Evolutionary conservation across 1,140 invertebrate species (phyloP).

Genomic region (Cotesia vestalis): DNA sequence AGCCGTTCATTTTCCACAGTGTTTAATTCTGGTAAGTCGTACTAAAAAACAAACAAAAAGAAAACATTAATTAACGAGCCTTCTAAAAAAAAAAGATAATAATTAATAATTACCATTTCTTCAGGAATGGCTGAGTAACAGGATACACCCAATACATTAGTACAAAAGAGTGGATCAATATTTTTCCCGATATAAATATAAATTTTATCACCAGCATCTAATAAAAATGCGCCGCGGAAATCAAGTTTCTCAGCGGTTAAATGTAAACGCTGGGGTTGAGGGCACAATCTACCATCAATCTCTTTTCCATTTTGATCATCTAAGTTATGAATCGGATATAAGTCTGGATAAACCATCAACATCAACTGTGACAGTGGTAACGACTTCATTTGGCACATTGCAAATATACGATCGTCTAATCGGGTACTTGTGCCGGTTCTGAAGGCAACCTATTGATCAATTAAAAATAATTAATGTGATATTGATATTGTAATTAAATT

Average conservation of each 20-base stretch:
- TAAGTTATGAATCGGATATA: constrained; percentile 89
- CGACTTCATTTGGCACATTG: constrained; percentile 94
- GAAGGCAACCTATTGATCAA: constrained; percentile 78
- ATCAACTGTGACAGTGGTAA: constrained; percentile 84
- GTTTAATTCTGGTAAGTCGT: constrained; percentile 80
- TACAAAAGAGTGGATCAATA: constrained; percentile 79
- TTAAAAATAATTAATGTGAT: constrained; percentile 3
- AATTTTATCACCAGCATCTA: constrained; percentile 88
- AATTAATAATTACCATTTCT: constrained; percentile 69
- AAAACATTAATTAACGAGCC: constrained; percentile 37
- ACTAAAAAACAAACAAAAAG: constrained; percentile 62
- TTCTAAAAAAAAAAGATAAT: constrained; percentile 20
- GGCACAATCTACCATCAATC: constrained; percentile 66
- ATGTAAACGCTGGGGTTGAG: constrained; percentile 73
- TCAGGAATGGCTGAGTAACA: constrained; percentile 73
- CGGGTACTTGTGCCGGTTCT: constrained; percentile 85
- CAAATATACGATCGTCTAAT: constrained; percentile 91
- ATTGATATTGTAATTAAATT: neutral
- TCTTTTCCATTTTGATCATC: constrained; percentile 71
- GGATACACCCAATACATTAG: constrained; percentile 75
- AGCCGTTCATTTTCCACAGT: constrained; percentile 80
- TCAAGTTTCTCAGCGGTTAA: constrained; percentile 81
- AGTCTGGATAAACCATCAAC: constrained; percentile 89
- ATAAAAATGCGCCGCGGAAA: constrained; percentile 87
- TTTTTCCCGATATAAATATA: constrained; percentile 88